Evolutionary conservation across 2,797 vertebrate species (phyloP), one percentile per base, ranked within the genome.

Genomic region (Neosalanx taihuensis): DNA sequence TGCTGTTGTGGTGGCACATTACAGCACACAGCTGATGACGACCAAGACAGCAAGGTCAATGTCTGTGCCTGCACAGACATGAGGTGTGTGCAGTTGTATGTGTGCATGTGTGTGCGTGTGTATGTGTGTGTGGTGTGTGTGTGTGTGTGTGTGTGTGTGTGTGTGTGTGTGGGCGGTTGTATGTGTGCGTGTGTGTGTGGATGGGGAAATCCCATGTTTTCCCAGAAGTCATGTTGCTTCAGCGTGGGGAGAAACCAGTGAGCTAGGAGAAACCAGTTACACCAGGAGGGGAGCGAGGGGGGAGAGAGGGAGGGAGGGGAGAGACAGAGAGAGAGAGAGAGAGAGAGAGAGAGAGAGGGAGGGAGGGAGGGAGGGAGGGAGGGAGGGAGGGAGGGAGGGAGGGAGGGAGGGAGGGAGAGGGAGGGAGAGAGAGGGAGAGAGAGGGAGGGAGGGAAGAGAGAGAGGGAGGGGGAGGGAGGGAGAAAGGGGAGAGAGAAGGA

Each of bases 181-280:
- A 26, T 26, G 23, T 26, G 23, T 26, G 23, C 23, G 23, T 18
- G 29, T 46, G 9, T 26, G 20, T 49, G n/a, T 51, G 6, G 4
- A 74, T 62, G 69, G 81, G 81, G 86, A 88, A 82, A 72, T 81
- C 81, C 80, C 72, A 46, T 64, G 76, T 85, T 85, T 86, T 81
- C 75, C 74, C 72, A 53, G 66, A 84, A 86, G 80, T 76, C 66
- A n/a, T 78, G 75, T 72, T 56, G 68, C 75, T 82, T 79, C 74
- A 72, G 73, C 78, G 70, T 70, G 81, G 53, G 64, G 67, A 64
- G 17, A 12, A 81, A 78, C 71, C 69, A 80, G 68, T 80, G 18
- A 20, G 35, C 63, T 53, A 5, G 17, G 3, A 17, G 49, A 53
- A 10, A 12, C 20, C 12, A 30, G 20, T 37, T 2, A 6, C 1